Conservation (phyloP, 2,113 vertebrate species). For the Dromas ardeola region DNA sequence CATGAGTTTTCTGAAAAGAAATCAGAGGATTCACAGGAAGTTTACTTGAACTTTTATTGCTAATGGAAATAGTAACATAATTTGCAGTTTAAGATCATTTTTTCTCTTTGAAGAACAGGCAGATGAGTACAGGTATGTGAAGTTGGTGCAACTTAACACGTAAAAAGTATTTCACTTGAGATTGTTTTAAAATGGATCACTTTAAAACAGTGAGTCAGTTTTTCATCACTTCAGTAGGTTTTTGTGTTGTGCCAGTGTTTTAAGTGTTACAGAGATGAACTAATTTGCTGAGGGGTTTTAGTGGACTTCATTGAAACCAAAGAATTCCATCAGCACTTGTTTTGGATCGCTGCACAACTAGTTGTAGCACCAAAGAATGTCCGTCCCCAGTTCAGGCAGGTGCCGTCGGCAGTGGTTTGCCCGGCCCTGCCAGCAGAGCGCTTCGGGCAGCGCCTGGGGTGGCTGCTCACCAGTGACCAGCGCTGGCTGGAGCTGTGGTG, state of each 20-base stretch:
- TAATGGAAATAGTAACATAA: background rate
- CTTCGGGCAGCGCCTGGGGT: too few relatives aligned
- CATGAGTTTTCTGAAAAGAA: background rate
- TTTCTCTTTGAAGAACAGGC: background rate
- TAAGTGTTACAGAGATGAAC: background rate
- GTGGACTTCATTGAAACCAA: fast-evolving
- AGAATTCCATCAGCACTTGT: background rate
- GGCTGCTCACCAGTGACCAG: fast-evolving
- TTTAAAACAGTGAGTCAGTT: fast-evolving
- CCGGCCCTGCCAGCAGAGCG: fast-evolving
- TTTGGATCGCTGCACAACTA: background rate
- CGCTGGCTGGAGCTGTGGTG: background rate
- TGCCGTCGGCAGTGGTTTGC: background rate
- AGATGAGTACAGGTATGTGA: background rate
- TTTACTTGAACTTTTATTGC: background rate
- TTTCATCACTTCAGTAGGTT: background rate
- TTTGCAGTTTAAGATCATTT: background rate
- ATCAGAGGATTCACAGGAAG: background rate
- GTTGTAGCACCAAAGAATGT: fast-evolving
- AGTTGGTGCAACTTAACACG: fast-evolving
- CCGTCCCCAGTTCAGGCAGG: fast-evolving
- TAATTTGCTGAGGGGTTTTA: background rate
- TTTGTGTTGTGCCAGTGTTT: background rate
- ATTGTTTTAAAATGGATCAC: background rate
- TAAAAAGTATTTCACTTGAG: background rate